Evolutionary conservation across 2,113 vertebrate genomes (phyloP), one percentile per base, ranked within the genome.

Genomic region (Bombycilla garrulus): DNA sequence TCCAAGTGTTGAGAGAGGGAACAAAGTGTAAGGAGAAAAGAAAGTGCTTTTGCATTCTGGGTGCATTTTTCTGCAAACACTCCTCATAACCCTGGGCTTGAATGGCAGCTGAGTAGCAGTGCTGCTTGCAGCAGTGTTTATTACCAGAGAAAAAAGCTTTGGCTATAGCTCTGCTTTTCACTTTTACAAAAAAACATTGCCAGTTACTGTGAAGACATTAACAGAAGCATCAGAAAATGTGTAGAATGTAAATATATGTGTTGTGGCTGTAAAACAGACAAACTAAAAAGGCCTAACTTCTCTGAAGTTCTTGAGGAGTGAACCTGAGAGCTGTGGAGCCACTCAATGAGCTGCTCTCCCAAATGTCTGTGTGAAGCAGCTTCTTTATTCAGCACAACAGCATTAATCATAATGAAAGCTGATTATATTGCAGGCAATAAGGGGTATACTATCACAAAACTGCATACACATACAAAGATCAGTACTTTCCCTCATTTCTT

Each of bases 131-230:
- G 90, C 51, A 48, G 19, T 20, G 21, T 56, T 88, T 88, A 50
- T 90, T 92, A 92, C 72, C 80, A 88, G n/a, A 83, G 69, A 47
- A 35, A 44, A 90, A 82, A 86, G 42, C 47, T 93, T 64, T 71
- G 67, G 38, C 64, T 81, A 7, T 23, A 51, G 60, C 40, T 83
- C 20, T 83, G 44, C 70, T 66, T 72, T 40, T 56, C 88, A 92
- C 56, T 90, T 86, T 33, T 40, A 35, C 56, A 83, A 88, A 88
- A 88, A 90, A 90, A 19, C 54, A 12, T 31, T 77, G 79, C 62
- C 81, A 93, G 54, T 29, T 54, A 44, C 33, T 71, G 47, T 29
- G 25, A 79, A 90, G 60, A 56, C 50, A 31, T 86, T 64, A 90
- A 60, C 28, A 73, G 79, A 85, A 83, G 28, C 50, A 93, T 86